A percentile compares a stretch with the other conserved stretches of the same genome.
Evolutionary conservation across 1,140 invertebrate species (phyloP).

Genomic region (Centruroides sculpturatus): DNA sequence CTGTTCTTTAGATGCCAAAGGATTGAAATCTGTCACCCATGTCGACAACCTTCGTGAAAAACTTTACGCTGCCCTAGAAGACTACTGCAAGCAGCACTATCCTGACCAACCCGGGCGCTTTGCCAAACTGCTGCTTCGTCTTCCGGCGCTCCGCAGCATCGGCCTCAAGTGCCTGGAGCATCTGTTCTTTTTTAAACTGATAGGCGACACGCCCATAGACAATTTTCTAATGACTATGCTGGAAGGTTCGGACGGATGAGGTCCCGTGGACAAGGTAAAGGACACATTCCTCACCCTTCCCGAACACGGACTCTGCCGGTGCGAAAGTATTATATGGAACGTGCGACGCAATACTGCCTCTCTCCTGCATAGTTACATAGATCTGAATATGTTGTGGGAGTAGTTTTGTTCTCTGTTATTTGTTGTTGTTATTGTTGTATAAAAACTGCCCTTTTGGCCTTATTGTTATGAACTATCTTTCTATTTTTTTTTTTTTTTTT

Average conservation of each 20-base stretch:
- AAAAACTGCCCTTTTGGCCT: no score
- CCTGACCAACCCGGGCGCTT: constrained; percentile 86
- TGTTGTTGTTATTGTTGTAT: no score
- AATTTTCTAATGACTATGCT: constrained; percentile 40
- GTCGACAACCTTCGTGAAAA: constrained; percentile 83
- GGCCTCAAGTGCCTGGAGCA: constrained; percentile 90
- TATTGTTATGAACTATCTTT: no score
- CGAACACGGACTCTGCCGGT: no score
- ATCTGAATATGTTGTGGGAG: no score
- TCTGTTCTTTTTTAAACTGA: constrained; percentile 84
- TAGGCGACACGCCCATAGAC: constrained; percentile 38
- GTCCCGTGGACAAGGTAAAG: background rate
- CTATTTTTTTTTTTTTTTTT: no score
- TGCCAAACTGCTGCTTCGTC: constrained; percentile 76
- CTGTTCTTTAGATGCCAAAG: constrained; percentile 59
- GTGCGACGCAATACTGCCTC: no score
- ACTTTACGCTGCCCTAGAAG: constrained; percentile 83
- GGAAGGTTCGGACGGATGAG: constrained; percentile 32
- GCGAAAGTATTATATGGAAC: no score
- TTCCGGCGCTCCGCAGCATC: constrained; percentile 87
- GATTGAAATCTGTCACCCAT: constrained; percentile 60
- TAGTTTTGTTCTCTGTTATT: no score
- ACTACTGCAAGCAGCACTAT: constrained; percentile 74
- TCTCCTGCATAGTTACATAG: no score
- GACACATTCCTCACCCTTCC: no score